These are phyloP conservation scores for Microtus oregoni DNA, from an alignment of 2,113 vertebrate genomes.

Conservation along the genomic window DNA sequence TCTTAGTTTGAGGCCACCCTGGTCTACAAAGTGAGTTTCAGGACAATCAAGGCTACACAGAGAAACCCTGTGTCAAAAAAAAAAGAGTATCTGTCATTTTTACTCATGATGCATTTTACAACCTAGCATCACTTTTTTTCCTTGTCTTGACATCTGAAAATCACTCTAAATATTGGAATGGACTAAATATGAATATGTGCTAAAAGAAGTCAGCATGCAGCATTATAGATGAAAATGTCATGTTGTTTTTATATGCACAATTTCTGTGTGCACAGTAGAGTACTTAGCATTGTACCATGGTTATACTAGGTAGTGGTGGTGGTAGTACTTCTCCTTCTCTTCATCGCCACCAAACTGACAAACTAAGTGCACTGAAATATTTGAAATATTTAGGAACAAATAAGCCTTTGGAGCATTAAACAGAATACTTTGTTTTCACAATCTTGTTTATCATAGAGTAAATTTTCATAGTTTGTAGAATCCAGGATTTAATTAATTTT, in stretches of 20 bases:
- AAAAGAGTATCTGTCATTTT: background rate
- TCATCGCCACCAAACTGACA: background rate
- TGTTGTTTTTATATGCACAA: background rate
- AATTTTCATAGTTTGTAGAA: background rate
- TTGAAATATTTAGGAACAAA: background rate
- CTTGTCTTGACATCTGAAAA: constrained; percentile 14
- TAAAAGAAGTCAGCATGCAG: background rate
- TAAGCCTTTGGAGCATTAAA: constrained; percentile 37
- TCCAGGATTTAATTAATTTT: constrained; percentile 16
- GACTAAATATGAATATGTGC: background rate
- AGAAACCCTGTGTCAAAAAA: no score
- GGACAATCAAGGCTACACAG: no score
- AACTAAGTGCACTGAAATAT: constrained; percentile 20
- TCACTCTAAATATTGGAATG: background rate
- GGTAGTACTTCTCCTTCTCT: background rate
- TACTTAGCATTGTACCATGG: background rate
- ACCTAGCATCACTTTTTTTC: background rate
- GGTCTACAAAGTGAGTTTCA: no score
- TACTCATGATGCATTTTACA: constrained; percentile 28
- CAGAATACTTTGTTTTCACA: background rate
- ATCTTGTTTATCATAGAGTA: background rate
- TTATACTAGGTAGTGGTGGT: background rate
- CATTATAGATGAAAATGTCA: background rate
- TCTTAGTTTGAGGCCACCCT: no score
- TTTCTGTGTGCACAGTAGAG: constrained; percentile 31